phyloP scores from a whole-genome alignment of 2,113 vertebrate species.

The Bos taurus region ARS-UCD2.0 NC_037334.1:11032001-11032500 shows the following conservation, averaged over 20 bases:
- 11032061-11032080: not conserved
- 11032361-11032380: not conserved
- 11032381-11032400: not conserved
- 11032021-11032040: not conserved
- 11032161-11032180: not conserved
- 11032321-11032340: not conserved
- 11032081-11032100: not conserved
- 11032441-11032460: not conserved
- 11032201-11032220: not conserved
- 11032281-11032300: not conserved
- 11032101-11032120: too few relatives aligned
- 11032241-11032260: not conserved
- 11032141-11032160: not conserved
- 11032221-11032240: not conserved
- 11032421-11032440: not conserved
- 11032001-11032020: not conserved
- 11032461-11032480: rapidly evolving
- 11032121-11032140: not conserved
- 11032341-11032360: not conserved
- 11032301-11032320: not conserved
- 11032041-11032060: not conserved
- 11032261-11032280: not conserved
- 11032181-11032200: not conserved
- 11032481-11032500: not conserved
- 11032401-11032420: not conserved